Base-by-base conservation (phyloP, 2,888 invertebrate genomes). In the Caenorhabditis sp. region DNA sequence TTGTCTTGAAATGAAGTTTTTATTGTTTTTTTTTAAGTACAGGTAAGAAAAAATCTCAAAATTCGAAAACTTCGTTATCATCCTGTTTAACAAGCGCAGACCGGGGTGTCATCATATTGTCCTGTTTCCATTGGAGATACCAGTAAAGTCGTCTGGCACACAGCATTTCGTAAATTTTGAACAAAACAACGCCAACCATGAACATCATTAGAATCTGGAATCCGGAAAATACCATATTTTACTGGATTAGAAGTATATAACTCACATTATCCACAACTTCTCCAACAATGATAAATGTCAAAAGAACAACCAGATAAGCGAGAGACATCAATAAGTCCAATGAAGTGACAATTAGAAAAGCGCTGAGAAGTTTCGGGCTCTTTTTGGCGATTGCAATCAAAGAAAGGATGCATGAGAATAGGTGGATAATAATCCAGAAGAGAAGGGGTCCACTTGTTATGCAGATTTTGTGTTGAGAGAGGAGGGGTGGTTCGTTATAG, bases 101-200 rank as follows among this genome's bases (percentile, higher is more conserved):
- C 25, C 80, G 66, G 12, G 82, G 82, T 21, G 77, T 69, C 63
- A 74, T 66, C 53, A 79, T 65, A 49, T 73, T 72, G 54, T 83
- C 83, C 50, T 78, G 71, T n/a, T 66, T 54, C 70, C 78, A 81
- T 20, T 80, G 75, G 20, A 79, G 70, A 59, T 77, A 83, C 82
- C 82, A 83, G 65, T 82, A 83, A 10, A 83, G 77, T n/a, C 81
- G 70, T 4, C 81, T 63, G 7, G 80, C 80, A 68, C 76, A 75
- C 10, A 78, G 38, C 38, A 83, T 71, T 52, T 83, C 77, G 65
- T 81, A 83, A 23, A 74, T 60, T 54, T 83, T 83, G 64, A 83
- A 77, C 14, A 76, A n/a, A 17, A 77, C 65, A 69, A 83, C 77
- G 4, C 66, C 68, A 31, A 72, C 60, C 60, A 83, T 79, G 60